These are phyloP conservation scores for Eriosoma lanigerum DNA, from an alignment of 1,140 invertebrate species.

Conservation along the genomic window DNA sequence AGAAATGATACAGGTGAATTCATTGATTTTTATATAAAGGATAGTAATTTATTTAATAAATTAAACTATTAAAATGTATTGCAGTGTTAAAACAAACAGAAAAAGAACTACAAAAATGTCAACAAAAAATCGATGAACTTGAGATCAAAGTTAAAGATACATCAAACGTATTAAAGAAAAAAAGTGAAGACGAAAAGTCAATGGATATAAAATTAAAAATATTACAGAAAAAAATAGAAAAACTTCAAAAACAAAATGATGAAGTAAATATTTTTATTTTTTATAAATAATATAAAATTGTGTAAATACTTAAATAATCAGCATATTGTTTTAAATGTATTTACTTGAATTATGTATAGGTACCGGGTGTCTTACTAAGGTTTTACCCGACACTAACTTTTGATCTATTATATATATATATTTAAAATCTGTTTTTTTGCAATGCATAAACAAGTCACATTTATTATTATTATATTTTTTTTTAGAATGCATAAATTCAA, in stretches of 20 bases:
- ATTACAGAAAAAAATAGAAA: slow-evolving; percentile 32
- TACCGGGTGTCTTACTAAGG: too few species aligned
- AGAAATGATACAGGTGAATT: slow-evolving; percentile 43
- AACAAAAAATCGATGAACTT: slow-evolving; percentile 36
- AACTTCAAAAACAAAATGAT: slow-evolving; percentile 45
- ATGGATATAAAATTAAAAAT: slow-evolving; percentile 1
- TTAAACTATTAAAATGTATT: not conserved
- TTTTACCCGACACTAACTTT: too few species aligned
- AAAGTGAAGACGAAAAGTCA: slow-evolving; percentile 44
- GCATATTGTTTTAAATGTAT: slow-evolving; percentile 10
- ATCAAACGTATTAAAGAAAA: slow-evolving; percentile 24
- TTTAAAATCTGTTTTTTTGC: too few species aligned
- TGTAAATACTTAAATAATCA: not conserved
- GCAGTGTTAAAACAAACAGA: slow-evolving; percentile 32
- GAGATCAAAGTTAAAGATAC: slow-evolving; percentile 14
- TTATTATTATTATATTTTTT: too few species aligned
- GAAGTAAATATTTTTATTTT: slow-evolving; percentile 15
- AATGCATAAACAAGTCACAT: too few species aligned
- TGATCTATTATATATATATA: too few species aligned
- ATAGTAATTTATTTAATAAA: too few species aligned
- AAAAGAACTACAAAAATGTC: slow-evolving; percentile 38
- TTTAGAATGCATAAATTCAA: too few species aligned
- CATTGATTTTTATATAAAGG: too few species aligned
- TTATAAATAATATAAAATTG: not conserved
- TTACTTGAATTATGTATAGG: too few species aligned